Base-by-base conservation (phyloP, 1,140 invertebrate genomes). In the Magallana ariakensis region DNA sequence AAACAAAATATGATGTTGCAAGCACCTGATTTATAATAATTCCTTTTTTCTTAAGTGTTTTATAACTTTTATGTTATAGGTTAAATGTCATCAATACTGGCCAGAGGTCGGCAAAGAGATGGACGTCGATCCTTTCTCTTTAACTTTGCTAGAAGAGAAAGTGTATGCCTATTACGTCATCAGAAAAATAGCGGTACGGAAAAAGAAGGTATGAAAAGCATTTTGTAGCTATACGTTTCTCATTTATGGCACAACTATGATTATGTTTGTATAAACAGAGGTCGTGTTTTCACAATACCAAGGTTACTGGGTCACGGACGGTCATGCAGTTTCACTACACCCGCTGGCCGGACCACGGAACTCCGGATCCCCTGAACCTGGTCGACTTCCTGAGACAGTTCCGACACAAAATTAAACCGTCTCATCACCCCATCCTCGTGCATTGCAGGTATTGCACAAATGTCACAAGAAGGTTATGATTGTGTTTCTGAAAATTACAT, bases 271-370 rank as follows among this genome's bases (percentile, higher is more conserved):
- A 46, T 46, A 46, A 46, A 46, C 33, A 46, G 33, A 46, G 5
- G 33, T 46, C 33, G 5, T 46, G 5, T 4, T 46, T 4, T 46
- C n/a, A 54, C 16, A 55, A 82, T 57, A 15, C 11, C 55, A 46
- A 89, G 85, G 33, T 22, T 7, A 70, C 16, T 0, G 60, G 46
- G 8, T 54, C 10, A 55, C 46, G 80, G 57, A 19, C 84, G 22
- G 53, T 89, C 46, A 33, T 46, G 0, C 86, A 89, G 26, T 85
- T 60, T 80, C 86, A 87, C 54, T 89, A 85, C 66, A 87, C 75
- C 11, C 56, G 70, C 46, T 87, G 88, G 86, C 85, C 85, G 0
- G 88, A 89, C 19, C 86, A 83, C 16, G 82, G 80, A 5, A 84
- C 60, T 33, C 80, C 86, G 0, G 80, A 87, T 16, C 54, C 86